Evolutionary conservation across 1,140 invertebrate genomes (phyloP).

Genomic region (Plodia interpunctella): DNA sequence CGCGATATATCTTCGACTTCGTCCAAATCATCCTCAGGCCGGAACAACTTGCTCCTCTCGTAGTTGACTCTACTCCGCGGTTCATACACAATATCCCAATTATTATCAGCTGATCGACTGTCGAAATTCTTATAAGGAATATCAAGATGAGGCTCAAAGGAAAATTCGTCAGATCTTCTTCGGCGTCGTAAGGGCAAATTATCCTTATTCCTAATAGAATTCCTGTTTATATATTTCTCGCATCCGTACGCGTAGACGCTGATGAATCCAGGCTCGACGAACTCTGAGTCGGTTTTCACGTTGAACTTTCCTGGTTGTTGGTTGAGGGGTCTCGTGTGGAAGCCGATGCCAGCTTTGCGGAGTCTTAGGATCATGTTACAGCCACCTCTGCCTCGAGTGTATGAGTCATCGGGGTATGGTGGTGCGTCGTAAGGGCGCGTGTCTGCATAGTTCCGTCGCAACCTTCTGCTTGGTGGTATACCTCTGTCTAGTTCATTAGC

Average conservation of each 20-base stretch:
- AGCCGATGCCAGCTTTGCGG: constrained; percentile 86
- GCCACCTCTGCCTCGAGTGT: constrained; percentile 52
- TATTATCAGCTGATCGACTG: constrained; percentile 60
- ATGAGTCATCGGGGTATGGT: constrained; percentile 25
- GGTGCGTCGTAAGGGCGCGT: constrained; percentile 61
- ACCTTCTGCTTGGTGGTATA: constrained; percentile 41
- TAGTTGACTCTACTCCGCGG: constrained; percentile 56
- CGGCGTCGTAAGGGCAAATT: constrained; percentile 55
- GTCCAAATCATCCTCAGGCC: constrained; percentile 68
- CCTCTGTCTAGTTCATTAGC: constrained; percentile 62
- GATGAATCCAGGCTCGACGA: constrained; percentile 88
- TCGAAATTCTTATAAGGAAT: constrained; percentile 35
- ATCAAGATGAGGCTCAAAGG: constrained; percentile 52
- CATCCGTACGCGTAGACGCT: constrained; percentile 91
- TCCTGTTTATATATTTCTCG: constrained; percentile 75
- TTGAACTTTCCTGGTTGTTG: constrained; percentile 81
- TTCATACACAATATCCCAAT: constrained; percentile 58
- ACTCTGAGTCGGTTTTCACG: constrained; percentile 88
- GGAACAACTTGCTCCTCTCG: constrained; percentile 67
- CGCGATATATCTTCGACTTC: constrained; percentile 81
- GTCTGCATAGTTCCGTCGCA: constrained; percentile 51
- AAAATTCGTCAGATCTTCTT: constrained; percentile 59
- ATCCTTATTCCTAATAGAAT: constrained; percentile 65
- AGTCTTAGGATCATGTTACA: constrained; percentile 89
- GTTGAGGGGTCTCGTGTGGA: constrained; percentile 75